Evolutionary conservation across 2,888 invertebrate species (phyloP), one percentile per base, ranked within the genome.

Genomic region (Cryptosula pallasiana): DNA sequence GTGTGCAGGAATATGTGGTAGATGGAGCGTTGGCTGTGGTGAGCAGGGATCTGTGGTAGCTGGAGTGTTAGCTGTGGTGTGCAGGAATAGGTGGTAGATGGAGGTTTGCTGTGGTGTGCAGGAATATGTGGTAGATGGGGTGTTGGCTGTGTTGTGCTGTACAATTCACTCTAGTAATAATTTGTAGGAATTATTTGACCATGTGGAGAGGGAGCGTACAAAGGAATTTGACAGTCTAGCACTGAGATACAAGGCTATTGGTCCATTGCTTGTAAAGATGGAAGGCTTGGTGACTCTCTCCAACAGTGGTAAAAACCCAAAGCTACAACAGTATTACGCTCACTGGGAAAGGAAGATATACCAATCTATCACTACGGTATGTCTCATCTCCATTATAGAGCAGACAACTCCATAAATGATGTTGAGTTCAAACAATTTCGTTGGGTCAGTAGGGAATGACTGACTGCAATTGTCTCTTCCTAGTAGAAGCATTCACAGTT

Each of bases 321-420:
- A 90, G 75, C 92, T 95, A 91, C 86, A 86, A 1, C 86, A 90
- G 0, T 93, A 92, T 82, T 95, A 95, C 80, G 86, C 88, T 0
- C 89, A 88, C 82, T 95, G 94, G 91, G 95, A 95, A 82, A 89
- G 88, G 78, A 90, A 90, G 83, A 89, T 93, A 27, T 93, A 91
- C 81, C 87, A 87, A 27, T 88, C 89, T 2, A 86, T 92, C 25
- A 86, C 89, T 55, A 87, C 86, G 88, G 90, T 86, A 82, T 75
- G 73, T 63, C 3, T n/a, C n/a, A n/a, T n/a, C n/a, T n/a, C 23
- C n/a, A 13, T n/a, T 57, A 9, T 57, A 57, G n/a, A n/a, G 20
- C 25, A n/a, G n/a, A 9, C 5, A 57, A 57, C 20, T 13, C 45
- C 20, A 45, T 20, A 13, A 45, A 45, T 45, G 45, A 13, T 20